Evolutionary conservation across 2,888 invertebrate species (phyloP).

Genomic region (Nephrotoma appendiculata): DNA sequence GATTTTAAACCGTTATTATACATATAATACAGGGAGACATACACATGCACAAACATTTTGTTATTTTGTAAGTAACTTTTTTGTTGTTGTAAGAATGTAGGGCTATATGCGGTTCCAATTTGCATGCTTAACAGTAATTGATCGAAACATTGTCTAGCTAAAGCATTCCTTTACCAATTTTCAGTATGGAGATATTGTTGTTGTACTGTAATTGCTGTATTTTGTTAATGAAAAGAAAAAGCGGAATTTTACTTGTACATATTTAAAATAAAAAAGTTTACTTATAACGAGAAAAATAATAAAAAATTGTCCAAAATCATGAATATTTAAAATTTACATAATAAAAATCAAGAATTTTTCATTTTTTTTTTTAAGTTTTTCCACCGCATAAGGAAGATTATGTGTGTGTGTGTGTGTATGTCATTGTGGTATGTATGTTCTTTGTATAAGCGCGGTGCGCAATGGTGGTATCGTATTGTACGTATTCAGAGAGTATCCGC

Average conservation of each 20-base stretch:
- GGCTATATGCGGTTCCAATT: not conserved
- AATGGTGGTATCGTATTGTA: not conserved
- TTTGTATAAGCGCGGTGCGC: not conserved
- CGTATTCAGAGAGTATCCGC: not conserved
- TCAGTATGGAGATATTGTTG: not conserved
- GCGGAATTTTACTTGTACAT: not conserved
- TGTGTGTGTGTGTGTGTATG: not conserved
- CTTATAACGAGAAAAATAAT: not conserved
- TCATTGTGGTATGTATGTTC: not conserved
- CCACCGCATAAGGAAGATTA: not conserved
- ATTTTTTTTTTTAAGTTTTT: not conserved
- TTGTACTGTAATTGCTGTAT: not conserved
- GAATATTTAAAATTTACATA: not conserved
- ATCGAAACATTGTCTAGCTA: not conserved
- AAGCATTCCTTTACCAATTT: not conserved
- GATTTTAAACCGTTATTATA: not conserved
- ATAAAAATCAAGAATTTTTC: not conserved
- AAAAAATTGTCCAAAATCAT: not conserved
- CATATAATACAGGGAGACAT: not conserved
- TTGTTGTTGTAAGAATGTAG: not conserved
- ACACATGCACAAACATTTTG: not conserved
- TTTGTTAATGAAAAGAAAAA: not conserved
- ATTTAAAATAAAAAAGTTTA: not conserved
- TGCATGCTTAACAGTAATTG: not conserved
- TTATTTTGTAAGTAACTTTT: not conserved